Percentiles rank a stretch among this genome's conserved stretches.
These are phyloP conservation scores for Lathamus discolor DNA, from an alignment of 2,113 vertebrate species.

Conservation along the genomic window DNA sequence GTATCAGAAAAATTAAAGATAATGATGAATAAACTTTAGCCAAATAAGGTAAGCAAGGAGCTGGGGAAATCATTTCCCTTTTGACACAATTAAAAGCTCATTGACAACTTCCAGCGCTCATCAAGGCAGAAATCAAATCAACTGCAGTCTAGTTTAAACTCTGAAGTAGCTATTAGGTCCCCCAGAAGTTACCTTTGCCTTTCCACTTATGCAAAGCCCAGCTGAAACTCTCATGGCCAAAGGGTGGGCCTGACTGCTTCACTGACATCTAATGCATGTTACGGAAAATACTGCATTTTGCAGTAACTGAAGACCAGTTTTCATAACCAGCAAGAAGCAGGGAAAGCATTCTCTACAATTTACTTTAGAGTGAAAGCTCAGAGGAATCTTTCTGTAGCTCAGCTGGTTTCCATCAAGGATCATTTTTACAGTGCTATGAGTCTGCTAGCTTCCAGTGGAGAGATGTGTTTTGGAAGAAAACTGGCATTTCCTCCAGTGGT, in stretches of 20 bases:
- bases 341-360: not conserved
- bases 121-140: not conserved
- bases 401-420: constrained; percentile 18
- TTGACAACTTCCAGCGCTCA: not conserved
- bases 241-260: not conserved
- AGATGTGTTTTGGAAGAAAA: constrained; percentile 3
- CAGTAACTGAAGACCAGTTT: not conserved
- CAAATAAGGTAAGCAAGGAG: constrained; percentile 19
- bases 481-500: not conserved
- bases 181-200: not conserved
- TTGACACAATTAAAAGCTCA: not conserved
- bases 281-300: not conserved
- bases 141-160: not conserved
- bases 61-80: not conserved
- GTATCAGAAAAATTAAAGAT: constrained; percentile 32
- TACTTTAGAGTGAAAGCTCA: not conserved
- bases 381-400: constrained; percentile 14
- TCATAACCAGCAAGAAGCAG: not conserved
- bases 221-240: not conserved
- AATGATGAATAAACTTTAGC: not conserved
- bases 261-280: not conserved
- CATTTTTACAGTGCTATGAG: not conserved
- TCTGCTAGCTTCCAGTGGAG: not conserved
- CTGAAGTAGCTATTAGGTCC: not conserved
- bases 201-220: not conserved